Conservation (phyloP, 30 jellyfish, hydroid and myxozoan genomes). For the Cassiopea andromeda region DNA sequence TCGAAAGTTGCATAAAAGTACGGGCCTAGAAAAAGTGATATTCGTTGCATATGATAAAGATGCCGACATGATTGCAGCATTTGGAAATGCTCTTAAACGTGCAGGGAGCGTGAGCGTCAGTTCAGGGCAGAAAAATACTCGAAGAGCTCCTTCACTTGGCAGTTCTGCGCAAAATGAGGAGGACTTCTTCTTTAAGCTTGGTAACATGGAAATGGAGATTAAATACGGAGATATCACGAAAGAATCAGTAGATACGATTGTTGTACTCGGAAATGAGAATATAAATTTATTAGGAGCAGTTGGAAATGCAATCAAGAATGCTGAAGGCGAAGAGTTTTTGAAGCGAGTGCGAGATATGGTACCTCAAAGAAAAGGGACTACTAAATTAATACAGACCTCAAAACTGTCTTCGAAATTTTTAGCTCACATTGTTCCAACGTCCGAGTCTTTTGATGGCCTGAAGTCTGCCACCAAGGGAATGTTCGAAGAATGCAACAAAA, state of each 20-base stretch:
- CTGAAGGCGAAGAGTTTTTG: conserved; percentile 22
- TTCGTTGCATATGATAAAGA: conserved; percentile 42
- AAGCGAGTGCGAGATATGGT: neutral
- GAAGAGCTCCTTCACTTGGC: conserved; percentile 23
- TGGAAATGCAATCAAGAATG: conserved; percentile 30
- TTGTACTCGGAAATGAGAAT: conserved; percentile 29
- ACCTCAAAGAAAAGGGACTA: conserved; percentile 42
- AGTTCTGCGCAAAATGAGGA: neutral
- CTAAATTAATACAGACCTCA: conserved; percentile 24
- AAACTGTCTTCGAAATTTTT: conserved; percentile 25
- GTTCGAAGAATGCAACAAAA: conserved; percentile 15
- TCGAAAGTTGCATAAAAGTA: neutral
- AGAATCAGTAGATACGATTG: conserved; percentile 60
- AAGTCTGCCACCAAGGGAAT: conserved; percentile 19
- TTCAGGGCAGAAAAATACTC: neutral
- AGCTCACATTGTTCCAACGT: conserved; percentile 42
- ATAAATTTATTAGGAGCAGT: conserved; percentile 39
- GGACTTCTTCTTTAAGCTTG: conserved; percentile 14
- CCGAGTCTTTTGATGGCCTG: conserved; percentile 15
- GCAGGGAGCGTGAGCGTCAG: neutral
- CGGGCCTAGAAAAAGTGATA: conserved; percentile 8
- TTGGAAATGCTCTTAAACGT: neutral
- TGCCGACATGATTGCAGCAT: conserved; percentile 18
- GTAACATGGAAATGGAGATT: conserved; percentile 16
- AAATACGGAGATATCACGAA: conserved; percentile 36